Evolutionary conservation across 1,140 invertebrate species (phyloP).

Genomic region (Cataglyphis hispanica): DNA sequence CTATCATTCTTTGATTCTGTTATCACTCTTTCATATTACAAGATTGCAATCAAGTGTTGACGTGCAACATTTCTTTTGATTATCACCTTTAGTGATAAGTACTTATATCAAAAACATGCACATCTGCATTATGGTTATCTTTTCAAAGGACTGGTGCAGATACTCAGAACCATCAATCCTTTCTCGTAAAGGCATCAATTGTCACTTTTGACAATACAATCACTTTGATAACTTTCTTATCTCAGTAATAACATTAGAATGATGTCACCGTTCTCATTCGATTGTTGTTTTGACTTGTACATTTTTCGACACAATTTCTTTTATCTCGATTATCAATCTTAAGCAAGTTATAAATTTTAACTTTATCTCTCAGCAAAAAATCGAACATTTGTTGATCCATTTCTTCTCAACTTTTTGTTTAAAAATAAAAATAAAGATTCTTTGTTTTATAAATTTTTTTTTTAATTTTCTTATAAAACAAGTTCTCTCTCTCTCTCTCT

Average conservation of each 20-base stretch:
- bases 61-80: neutral
- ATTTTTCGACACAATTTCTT: neutral
- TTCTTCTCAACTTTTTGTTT: neutral
- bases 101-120: slow-evolving; percentile 5
- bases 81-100: neutral
- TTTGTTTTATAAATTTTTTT: neutral
- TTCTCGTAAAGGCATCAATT: neutral
- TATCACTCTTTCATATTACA: slow-evolving; percentile 16
- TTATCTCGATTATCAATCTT: neutral
- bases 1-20: slow-evolving; percentile 5
- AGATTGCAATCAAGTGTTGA: slow-evolving; percentile 42
- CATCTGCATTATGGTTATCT: slow-evolving; percentile 31
- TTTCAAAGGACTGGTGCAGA: slow-evolving; percentile 19
- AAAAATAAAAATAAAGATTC: neutral
- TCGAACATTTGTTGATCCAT: neutral
- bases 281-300: neutral
- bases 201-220: slow-evolving; percentile 1
- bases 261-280: neutral
- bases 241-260: neutral
- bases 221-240: neutral
- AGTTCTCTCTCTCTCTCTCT: neutral
- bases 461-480: neutral
- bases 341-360: neutral
- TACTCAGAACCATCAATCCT: slow-evolving; percentile 29
- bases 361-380: neutral